Conservation (phyloP, 2,888 invertebrate genomes). For the Aleiodes alternator region DNA sequence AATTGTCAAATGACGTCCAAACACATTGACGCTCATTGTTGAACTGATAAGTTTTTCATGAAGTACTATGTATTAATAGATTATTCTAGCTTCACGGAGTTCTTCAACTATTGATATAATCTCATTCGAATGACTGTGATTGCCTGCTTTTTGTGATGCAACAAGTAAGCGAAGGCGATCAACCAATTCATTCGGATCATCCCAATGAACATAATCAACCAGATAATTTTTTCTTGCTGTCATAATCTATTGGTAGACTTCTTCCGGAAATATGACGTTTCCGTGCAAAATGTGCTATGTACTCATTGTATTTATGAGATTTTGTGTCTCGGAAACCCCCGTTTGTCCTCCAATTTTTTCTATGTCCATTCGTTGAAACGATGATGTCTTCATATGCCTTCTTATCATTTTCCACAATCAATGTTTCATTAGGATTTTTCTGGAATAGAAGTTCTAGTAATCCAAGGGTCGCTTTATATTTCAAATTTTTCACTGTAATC, state of each 20-base stretch:
- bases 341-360: constrained; percentile 35
- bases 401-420: too few species aligned
- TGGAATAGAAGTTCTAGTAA: constrained; percentile 15
- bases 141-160: background rate
- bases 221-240: background rate
- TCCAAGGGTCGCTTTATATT: constrained; percentile 40
- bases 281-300: background rate
- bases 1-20: constrained; percentile 37
- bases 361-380: too few species aligned
- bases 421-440: background rate
- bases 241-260: background rate
- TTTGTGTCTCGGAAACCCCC: constrained; percentile 51
- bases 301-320: background rate
- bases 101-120: constrained; percentile 14
- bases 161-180: background rate
- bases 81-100: constrained; percentile 23
- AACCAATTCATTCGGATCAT: constrained; percentile 2
- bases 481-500: constrained; percentile 15
- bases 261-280: background rate
- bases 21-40: background rate
- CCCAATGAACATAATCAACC: constrained; percentile 1
- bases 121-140: background rate
- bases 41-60: background rate
- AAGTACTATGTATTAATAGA: constrained; percentile 11
- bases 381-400: too few species aligned